Percentiles rank a stretch among this genome's conserved stretches.
phyloP scores from a whole-genome alignment of 1,140 invertebrate genomes.

The Lepidurus couesii region DNA sequence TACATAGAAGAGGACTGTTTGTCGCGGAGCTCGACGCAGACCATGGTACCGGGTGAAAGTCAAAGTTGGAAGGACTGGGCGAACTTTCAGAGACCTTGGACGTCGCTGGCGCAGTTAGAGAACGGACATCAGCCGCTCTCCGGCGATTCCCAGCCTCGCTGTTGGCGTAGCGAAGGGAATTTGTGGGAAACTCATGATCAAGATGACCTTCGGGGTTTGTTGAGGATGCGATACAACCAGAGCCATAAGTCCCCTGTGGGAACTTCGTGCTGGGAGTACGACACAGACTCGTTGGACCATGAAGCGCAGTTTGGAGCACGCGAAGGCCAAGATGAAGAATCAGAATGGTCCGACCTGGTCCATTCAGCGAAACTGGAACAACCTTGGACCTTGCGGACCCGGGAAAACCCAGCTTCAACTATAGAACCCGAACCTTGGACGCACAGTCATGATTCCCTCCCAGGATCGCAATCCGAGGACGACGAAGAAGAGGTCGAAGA shows the following conservation, averaged over 20 bases:
- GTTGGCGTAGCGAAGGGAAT: conserved; percentile 8
- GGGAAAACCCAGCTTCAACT: neutral
- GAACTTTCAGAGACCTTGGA: neutral
- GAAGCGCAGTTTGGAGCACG: neutral
- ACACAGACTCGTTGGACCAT: neutral
- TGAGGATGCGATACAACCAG: neutral
- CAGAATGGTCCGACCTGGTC: neutral
- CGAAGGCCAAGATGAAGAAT: conserved; percentile 6
- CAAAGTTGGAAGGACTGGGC: neutral
- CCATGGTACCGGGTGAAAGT: conserved; percentile 4
- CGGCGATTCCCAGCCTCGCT: conserved; percentile 13
- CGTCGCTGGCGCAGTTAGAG: neutral
- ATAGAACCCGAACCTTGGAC: neutral
- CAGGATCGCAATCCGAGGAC: too few species aligned
- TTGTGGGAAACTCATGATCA: neutral
- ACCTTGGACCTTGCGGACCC: neutral
- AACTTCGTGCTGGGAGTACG: conserved; percentile 1
- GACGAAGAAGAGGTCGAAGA: too few species aligned
- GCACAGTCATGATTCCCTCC: too few species aligned
- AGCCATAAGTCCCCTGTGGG: conserved; percentile 6
- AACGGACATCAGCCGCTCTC: neutral
- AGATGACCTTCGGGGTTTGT: neutral
- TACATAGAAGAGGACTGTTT: neutral
- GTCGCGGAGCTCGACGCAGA: neutral
- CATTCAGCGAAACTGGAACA: neutral